Conservation (phyloP, 1,140 invertebrate species). For the Geopemphigus sp. region DNA sequence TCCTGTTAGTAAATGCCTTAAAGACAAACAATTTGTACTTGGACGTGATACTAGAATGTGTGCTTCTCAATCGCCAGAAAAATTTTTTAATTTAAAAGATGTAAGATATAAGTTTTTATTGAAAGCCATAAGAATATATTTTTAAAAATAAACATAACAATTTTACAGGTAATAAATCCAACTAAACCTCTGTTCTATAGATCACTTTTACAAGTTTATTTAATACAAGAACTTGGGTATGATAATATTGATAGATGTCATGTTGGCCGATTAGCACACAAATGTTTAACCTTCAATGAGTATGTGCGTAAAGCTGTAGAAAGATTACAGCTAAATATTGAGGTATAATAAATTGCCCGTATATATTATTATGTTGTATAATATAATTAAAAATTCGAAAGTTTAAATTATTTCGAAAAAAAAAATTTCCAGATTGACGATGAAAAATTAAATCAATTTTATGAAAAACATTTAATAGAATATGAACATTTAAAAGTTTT, state of each 20-base stretch:
- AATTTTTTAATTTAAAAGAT: constrained; percentile 62
- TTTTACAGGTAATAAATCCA: constrained; percentile 55
- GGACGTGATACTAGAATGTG: constrained; percentile 80
- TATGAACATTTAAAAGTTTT: constrained; percentile 73
- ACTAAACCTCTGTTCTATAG: constrained; percentile 69
- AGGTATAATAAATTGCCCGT: constrained; percentile 29
- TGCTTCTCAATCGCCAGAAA: constrained; percentile 72
- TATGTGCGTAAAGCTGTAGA: constrained; percentile 66
- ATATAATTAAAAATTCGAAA: neutral
- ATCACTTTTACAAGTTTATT: constrained; percentile 69
- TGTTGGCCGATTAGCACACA: constrained; percentile 59
- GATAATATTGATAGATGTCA: constrained; percentile 53
- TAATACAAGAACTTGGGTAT: constrained; percentile 54
- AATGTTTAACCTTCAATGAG: constrained; percentile 63
- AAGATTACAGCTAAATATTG: constrained; percentile 57
- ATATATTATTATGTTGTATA: neutral
- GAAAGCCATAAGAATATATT: too few species aligned
- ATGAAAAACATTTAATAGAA: constrained; percentile 57
- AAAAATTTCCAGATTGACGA: constrained; percentile 58
- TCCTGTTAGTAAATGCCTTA: constrained; percentile 67
- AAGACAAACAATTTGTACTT: constrained; percentile 59
- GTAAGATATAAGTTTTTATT: too few species aligned
- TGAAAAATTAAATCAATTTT: constrained; percentile 58
- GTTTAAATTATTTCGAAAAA: constrained; percentile 4
- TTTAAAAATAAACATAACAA: neutral